Base-by-base conservation (phyloP, 1,140 invertebrate species). In the Drosophila pandora region DNA sequence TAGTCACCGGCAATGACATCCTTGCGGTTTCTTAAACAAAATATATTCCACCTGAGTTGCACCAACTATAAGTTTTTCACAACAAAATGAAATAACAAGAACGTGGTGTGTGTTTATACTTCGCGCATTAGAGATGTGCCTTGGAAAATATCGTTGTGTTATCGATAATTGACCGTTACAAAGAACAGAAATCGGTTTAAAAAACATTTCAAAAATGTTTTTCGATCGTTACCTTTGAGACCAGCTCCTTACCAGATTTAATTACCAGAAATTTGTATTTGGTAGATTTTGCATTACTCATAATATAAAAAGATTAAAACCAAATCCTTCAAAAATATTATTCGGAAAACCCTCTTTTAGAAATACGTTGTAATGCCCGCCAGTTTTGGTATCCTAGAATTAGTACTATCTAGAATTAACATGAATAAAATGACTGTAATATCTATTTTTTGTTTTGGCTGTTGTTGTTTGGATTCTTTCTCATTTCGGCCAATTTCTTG, bases 1-100 rank as follows among this genome's bases (percentile, higher is more conserved):
- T 88, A n/a, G 69, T 88, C 5, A 57, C 28, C 5, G 58, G 58
- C 45, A 85, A n/a, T 5, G 82, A 52, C 81, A 85, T 85, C 49
- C 55, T 32, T 25, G 0, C 17, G 43, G 25, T n/a, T 69, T 13
- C 3, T 21, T 0, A 12, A 37, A 10, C 32, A 0, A 37, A 37
- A n/a, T 37, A 4, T 37, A 37, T 37, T n/a, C 3, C 10, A 12
- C 34, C 34, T 37, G 0, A 37, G 3, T 4, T 37, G 0, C 0
- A 12, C 3, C 41, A 9, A 41, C 41, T 17, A 3, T 7, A 8
- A 23, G 13, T 8, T 13, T 69, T 69, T 69, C 58, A 41, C 62
- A 69, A 67, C 34, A 39, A 6, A n/a, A 9, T n/a, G 52, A 12
- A 68, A 68, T n/a, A 12, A 9, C 10, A 23, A 4, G 17, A 50